Conservation (phyloP, 1,140 invertebrate genomes). For the Solen grandis region DNA sequence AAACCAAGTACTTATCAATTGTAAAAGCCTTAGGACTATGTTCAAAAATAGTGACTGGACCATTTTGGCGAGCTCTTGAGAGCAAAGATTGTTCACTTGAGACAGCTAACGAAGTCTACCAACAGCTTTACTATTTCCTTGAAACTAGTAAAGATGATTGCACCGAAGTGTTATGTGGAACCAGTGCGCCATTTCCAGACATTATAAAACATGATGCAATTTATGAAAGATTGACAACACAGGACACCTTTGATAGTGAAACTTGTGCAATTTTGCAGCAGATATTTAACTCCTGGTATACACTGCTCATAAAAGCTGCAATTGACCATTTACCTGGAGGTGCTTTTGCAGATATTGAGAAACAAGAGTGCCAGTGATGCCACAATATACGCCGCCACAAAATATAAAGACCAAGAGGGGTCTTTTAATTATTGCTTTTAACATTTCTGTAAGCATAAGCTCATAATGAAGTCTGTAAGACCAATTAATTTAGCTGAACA, state of each 20-base stretch:
- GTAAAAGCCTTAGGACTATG: constrained; percentile 51
- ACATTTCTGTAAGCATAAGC: too few species aligned
- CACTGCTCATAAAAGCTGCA: constrained; percentile 23
- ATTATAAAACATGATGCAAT: constrained; percentile 35
- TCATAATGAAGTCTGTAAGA: too few species aligned
- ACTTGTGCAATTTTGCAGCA: constrained; percentile 12
- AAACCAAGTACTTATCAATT: too few species aligned
- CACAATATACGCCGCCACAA: too few species aligned
- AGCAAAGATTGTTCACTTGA: constrained; percentile 44
- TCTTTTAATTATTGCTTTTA: too few species aligned
- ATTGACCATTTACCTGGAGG: constrained; percentile 45
- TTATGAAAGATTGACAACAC: constrained; percentile 4
- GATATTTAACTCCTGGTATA: constrained; percentile 21
- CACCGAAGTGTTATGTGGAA: constrained; percentile 45
- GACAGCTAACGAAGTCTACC: constrained; percentile 33
- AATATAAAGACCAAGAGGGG: too few species aligned
- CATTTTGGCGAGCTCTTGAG: constrained; percentile 53
- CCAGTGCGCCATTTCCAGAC: constrained; percentile 34
- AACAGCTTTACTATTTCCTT: constrained; percentile 11
- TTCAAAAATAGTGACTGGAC: constrained; percentile 50
- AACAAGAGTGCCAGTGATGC: too few species aligned
- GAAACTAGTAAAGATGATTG: too few species aligned
- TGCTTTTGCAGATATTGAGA: constrained; percentile 1
- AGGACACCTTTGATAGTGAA: constrained; percentile 5
- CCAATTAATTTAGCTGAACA: too few species aligned